Conservation (phyloP, 1,140 invertebrate species). For the Adelges cooleyi region DNA sequence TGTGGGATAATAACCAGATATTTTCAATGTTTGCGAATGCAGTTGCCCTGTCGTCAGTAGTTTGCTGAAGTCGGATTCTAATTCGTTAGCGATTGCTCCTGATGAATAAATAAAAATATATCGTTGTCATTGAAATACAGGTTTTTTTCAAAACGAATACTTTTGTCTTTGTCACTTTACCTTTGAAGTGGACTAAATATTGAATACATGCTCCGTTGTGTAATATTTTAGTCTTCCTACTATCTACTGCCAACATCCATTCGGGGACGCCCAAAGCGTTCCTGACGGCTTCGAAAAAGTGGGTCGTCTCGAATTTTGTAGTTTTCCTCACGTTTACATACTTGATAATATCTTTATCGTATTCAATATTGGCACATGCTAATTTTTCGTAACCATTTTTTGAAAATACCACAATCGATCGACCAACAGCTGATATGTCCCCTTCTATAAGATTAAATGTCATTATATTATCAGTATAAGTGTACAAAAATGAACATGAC, state of each 20-base stretch:
- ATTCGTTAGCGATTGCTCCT: conserved; percentile 58
- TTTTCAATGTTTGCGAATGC: conserved; percentile 58
- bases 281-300: conserved; percentile 73
- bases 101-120: conserved; percentile 13
- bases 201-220: conserved; percentile 74
- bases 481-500: not conserved
- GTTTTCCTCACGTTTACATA: conserved; percentile 77
- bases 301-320: conserved; percentile 73
- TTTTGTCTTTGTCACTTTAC: conserved; percentile 39
- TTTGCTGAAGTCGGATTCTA: conserved; percentile 66
- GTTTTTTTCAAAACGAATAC: not conserved
- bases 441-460: conserved; percentile 26
- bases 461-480: not conserved
- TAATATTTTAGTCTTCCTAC: conserved; percentile 61
- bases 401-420: conserved; percentile 74
- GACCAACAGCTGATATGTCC: conserved; percentile 60
- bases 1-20: conserved; percentile 55
- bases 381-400: conserved; percentile 59
- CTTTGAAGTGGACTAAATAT: conserved; percentile 75
- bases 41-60: conserved; percentile 60
- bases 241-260: conserved; percentile 80
- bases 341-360: conserved; percentile 81
- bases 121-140: not conserved
- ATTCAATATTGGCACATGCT: conserved; percentile 83
- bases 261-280: conserved; percentile 72